Conservation (phyloP, 2,797 vertebrate species). For the Oreortyx pictus region DNA sequence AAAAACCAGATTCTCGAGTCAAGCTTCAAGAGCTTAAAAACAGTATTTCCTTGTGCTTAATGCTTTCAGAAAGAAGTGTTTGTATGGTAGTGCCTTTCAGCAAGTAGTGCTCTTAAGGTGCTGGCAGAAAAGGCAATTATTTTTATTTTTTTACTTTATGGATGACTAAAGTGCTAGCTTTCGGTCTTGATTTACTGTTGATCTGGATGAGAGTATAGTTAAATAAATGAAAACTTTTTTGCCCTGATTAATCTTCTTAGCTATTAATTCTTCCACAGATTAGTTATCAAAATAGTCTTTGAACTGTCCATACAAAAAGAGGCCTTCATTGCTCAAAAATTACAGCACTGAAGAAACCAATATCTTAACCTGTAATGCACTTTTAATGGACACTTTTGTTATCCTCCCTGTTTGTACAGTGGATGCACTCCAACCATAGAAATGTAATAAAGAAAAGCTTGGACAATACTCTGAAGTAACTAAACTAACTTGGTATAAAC, state of each 20-base stretch:
- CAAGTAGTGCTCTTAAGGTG: not conserved
- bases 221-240: not conserved
- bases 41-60: not conserved
- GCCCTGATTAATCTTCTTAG: not conserved
- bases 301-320: not conserved
- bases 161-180: not conserved
- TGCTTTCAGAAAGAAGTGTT: not conserved
- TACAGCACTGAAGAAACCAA: not conserved
- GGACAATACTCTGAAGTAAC: not conserved
- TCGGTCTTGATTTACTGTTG: not conserved
- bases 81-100: not conserved
- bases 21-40: not conserved
- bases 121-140: not conserved
- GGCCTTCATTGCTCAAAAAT: not conserved
- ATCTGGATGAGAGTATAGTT: not conserved
- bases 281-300: not conserved
- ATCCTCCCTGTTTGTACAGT: not conserved
- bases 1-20: not conserved
- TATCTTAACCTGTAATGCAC: not conserved
- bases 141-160: not conserved
- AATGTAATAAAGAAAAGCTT: not conserved
- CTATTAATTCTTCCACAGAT: not conserved
- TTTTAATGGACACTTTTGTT: not conserved
- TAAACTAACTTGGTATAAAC: not conserved
- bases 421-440: not conserved